Evolutionary conservation across 2,888 invertebrate genomes (phyloP).

Genomic region (Colletes collaris): DNA sequence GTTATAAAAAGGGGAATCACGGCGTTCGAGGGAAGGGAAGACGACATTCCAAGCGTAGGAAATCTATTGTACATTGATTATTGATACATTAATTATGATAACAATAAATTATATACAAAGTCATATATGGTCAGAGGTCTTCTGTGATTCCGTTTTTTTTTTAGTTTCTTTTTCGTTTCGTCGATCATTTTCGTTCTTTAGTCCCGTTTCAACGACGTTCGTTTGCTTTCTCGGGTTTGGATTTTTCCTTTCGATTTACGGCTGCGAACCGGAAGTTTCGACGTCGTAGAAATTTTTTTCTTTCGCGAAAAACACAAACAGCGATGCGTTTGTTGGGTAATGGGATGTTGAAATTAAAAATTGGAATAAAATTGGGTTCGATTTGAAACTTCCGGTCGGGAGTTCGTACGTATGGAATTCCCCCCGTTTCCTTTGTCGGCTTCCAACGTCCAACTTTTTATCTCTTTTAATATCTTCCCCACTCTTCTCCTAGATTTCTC

Average conservation of each 20-base stretch:
- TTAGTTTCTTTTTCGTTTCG: conserved; percentile 32
- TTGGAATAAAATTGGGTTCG: too few relatives aligned
- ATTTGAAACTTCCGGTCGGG: too few relatives aligned
- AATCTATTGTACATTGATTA: conserved; percentile 83
- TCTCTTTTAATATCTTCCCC: conserved; percentile 16
- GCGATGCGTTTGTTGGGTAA: too few relatives aligned
- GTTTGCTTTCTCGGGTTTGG: background rate
- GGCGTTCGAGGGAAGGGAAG: conserved; percentile 68
- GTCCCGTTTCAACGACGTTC: conserved; percentile 2
- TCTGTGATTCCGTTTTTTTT: conserved; percentile 63
- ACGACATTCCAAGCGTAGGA: conserved; percentile 79
- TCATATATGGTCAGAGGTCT: conserved; percentile 52
- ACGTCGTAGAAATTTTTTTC: too few relatives aligned
- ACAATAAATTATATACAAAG: conserved; percentile 83
- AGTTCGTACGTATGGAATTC: too few relatives aligned
- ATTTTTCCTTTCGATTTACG: conserved; percentile 14
- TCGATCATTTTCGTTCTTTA: conserved; percentile 34
- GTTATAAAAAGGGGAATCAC: conserved; percentile 56
- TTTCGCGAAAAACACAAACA: too few relatives aligned
- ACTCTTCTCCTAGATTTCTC: background rate
- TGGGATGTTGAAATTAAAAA: too few relatives aligned
- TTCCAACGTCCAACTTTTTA: conserved; percentile 37
- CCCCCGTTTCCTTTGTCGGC: background rate
- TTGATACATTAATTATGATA: conserved; percentile 82
- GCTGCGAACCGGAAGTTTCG: background rate